Evolutionary conservation across 2,888 invertebrate species (phyloP).

Genomic region (Boloria selene): DNA sequence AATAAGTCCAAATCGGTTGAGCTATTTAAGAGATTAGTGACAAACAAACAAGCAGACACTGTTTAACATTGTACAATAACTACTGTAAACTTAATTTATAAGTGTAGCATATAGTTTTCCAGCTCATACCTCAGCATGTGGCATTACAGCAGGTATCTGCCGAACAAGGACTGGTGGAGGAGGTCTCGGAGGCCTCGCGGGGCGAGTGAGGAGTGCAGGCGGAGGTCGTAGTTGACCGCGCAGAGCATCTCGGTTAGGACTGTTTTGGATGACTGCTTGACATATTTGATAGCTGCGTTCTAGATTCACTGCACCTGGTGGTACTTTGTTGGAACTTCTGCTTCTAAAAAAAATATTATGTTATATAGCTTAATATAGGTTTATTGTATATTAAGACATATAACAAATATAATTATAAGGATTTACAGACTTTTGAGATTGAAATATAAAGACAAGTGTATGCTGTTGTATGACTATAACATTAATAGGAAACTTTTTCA

Average conservation of each 20-base stretch:
- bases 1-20: too few relatives aligned
- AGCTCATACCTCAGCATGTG: conserved; percentile 63
- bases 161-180: conserved; percentile 76
- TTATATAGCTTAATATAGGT: not conserved
- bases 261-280: conserved; percentile 96
- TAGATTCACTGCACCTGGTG: conserved; percentile 94
- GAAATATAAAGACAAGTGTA: too few relatives aligned
- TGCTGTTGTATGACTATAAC: too few relatives aligned
- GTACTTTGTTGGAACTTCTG: conserved; percentile 87
- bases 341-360: conserved; percentile 58
- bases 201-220: conserved; percentile 86
- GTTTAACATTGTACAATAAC: too few relatives aligned
- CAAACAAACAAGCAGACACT: too few relatives aligned
- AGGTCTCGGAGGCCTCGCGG: conserved; percentile 63
- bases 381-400: not conserved
- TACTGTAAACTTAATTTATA: too few relatives aligned
- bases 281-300: conserved; percentile 98
- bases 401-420: too few relatives aligned
- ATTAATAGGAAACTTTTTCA: too few relatives aligned
- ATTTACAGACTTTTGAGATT: too few relatives aligned
- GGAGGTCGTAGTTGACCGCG: conserved; percentile 93
- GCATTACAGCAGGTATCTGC: conserved; percentile 84
- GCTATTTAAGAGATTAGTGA: too few relatives aligned
- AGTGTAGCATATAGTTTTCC: not conserved
- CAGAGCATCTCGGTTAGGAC: conserved; percentile 93